Conservation (phyloP, 2,797 vertebrate genomes). For the Uromys caudimaculatus region DNA sequence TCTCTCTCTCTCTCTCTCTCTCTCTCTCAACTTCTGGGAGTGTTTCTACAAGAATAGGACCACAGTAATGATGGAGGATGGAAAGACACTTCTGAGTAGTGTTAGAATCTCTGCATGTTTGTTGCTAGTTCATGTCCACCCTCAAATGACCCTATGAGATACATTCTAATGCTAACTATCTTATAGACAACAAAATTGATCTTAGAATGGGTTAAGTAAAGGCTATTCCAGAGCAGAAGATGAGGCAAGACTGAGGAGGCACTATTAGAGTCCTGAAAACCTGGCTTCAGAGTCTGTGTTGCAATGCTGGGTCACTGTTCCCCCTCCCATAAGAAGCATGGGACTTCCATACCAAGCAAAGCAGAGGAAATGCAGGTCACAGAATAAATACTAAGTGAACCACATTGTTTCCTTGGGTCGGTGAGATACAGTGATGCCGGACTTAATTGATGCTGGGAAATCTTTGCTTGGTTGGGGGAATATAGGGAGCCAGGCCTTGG, state of each 20-base stretch:
- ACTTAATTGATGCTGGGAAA: not conserved
- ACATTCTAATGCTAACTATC: not conserved
- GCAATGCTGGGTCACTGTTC: not conserved
- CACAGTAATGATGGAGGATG: not conserved
- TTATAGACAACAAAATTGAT: not conserved
- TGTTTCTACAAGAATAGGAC: not conserved
- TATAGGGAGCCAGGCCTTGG: not conserved
- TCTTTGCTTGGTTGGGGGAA: fast-evolving
- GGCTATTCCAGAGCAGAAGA: not conserved
- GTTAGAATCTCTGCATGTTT: not conserved
- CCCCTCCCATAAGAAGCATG: too few relatives aligned
- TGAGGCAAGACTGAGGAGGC: not conserved
- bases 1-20: too few relatives aligned
- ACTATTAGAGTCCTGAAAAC: not conserved
- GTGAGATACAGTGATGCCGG: not conserved
- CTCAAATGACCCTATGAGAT: not conserved
- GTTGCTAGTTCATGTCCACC: too few relatives aligned
- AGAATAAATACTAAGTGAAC: fast-evolving
- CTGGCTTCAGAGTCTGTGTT: not conserved
- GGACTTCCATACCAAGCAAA: not conserved
- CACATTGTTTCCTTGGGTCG: not conserved
- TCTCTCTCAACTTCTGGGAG: not conserved
- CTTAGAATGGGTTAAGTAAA: not conserved
- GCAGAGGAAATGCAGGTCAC: not conserved
- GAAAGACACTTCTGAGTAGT: not conserved